Base-by-base conservation (phyloP, 1,140 invertebrate species). In the Macrosteles quadrilineatus region DNA sequence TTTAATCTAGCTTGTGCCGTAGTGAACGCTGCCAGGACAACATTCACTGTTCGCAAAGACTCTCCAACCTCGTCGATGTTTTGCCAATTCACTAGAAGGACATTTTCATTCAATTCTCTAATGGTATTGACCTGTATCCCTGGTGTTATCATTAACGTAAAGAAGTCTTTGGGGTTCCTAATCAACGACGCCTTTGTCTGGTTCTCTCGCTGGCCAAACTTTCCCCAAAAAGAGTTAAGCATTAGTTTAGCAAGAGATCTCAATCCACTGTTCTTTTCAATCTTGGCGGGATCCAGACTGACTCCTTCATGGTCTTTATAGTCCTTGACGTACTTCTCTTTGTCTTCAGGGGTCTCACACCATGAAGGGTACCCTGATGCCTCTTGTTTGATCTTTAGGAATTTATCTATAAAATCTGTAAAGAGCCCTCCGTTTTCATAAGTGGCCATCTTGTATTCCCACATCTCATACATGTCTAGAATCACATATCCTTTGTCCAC, bases 1-100 rank as follows among this genome's bases (percentile, higher is more conserved):
- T 80, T 77, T 11, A 83, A 66, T 2, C 81, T 66, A 0, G 80
- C 81, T 65, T 79, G 77, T 11, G 78, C 75, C 0, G 82, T 83
- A 0, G 76, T 78, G 63, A 77, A 82, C 0, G 74, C 75, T 1
- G 79, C 80, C 1, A 81, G 72, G 12, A 77, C 71, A 2, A 81
- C 76, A 67, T 80, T 82, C 2, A 76, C 76, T 23, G 36, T 43
- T 17, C 36, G 9, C 36, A 43, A 23, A 6, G 50, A 55, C 50
- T 55, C 50, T 6, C 50, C 21, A 11, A 55, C 50, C 19, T 55
- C n/a, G n/a, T n/a, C n/a, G n/a, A n/a, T n/a, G n/a, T n/a, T n/a
- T n/a, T n/a, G n/a, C n/a, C n/a, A n/a, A 9, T n/a, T 55, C 19
- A 23, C 50, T 23, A 55, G 23, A 12, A 55, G 21, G 9, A 23